A percentile compares a stretch with the other conserved stretches of the same genome.
Conservation (phyloP, 2,797 vertebrate species). For the Cynopterus sphinx region DNA sequence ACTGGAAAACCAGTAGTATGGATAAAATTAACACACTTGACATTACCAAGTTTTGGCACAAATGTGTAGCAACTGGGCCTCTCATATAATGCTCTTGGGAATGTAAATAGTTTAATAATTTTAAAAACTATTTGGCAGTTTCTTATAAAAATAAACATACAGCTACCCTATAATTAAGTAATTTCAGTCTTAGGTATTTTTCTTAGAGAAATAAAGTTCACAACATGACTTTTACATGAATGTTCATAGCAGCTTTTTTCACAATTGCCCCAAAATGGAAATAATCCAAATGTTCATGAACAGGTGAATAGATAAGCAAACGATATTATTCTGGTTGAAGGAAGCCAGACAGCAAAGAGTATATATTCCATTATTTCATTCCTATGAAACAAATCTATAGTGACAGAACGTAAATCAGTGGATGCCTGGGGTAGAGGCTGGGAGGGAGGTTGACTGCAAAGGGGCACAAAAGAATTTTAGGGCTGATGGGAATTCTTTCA, state of each 20-base stretch:
- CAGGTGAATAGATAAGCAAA: too few species aligned
- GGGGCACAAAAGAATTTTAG: not conserved
- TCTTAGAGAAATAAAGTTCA: not conserved
- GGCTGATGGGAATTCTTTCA: not conserved
- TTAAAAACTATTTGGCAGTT: not conserved
- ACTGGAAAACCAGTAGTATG: not conserved
- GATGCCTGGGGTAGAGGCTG: not conserved
- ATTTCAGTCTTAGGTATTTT: not conserved
- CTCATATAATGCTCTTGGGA: not conserved
- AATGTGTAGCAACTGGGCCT: not conserved
- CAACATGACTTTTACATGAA: not conserved
- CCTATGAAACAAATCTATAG: not conserved
- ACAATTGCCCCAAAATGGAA: not conserved
- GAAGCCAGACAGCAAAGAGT: not conserved
- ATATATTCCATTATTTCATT: not conserved
- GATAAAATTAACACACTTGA: not conserved
- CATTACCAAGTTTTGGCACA: not conserved
- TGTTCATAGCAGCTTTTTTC: not conserved
- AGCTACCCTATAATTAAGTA: not conserved
- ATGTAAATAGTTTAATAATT: not conserved
- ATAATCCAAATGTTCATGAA: not conserved
- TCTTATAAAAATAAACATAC: not conserved
- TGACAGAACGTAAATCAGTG: not conserved
- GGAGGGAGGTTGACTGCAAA: not conserved
- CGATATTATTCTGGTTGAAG: too few species aligned